phyloP scores from a whole-genome alignment of 2,888 invertebrate species.

The Yponomeuta plumbellus region DNA sequence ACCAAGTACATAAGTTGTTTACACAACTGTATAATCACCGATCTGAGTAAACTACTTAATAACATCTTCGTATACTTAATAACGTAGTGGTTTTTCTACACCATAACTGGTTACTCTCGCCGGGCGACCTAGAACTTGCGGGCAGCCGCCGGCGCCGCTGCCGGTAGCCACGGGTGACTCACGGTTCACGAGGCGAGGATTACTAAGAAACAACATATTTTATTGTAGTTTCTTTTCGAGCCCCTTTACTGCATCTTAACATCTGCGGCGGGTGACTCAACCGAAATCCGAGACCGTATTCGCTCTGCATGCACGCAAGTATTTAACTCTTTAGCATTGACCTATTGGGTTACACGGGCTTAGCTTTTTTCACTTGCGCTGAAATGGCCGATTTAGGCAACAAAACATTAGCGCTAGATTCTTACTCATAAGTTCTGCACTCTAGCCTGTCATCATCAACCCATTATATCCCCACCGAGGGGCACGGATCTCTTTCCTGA shows the following conservation, averaged over 20 bases:
- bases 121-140: constrained; percentile 66
- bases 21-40: neutral
- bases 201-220: constrained; percentile 34
- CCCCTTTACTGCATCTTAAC: constrained; percentile 19
- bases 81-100: neutral
- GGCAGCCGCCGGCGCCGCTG: constrained; percentile 27
- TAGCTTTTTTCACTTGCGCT: too few species aligned
- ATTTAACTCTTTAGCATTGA: too few species aligned
- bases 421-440: too few species aligned
- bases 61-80: neutral
- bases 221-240: constrained; percentile 52
- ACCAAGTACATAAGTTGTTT: neutral
- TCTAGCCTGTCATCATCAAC: too few species aligned
- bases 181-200: constrained; percentile 51
- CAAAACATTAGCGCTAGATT: too few species aligned
- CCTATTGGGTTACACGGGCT: too few species aligned
- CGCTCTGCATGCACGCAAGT: too few species aligned
- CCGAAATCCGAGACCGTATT: neutral
- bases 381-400: too few species aligned
- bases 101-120: constrained; percentile 19
- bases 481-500: too few species aligned
- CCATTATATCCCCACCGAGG: too few species aligned
- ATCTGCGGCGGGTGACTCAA: neutral
- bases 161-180: constrained; percentile 40
- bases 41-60: neutral